These are phyloP conservation scores for Petrocephalus microphthalmus DNA, from an alignment of 2,113 vertebrate genomes.

Conservation along the genomic window DNA sequence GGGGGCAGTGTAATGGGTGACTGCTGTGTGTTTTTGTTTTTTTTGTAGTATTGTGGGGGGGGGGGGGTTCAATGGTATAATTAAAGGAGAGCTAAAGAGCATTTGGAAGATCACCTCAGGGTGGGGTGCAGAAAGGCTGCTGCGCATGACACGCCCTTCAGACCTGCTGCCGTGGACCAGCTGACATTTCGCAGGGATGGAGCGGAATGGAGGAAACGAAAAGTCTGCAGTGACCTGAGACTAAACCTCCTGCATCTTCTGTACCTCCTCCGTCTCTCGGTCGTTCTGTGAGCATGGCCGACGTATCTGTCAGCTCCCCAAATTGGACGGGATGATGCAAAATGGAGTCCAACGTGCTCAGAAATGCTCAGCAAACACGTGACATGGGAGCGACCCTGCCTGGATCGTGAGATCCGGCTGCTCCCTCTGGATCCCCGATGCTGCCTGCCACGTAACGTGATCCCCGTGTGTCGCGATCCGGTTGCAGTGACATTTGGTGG, in stretches of 20 bases:
- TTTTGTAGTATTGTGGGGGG: not conserved
- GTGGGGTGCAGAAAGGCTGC: not conserved
- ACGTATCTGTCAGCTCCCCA: not conserved
- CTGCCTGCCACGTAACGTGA: conserved; percentile 53
- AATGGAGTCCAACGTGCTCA: not conserved
- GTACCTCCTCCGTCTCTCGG: not conserved
- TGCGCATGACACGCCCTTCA: no score
- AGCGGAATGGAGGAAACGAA: no score
- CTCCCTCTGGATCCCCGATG: not conserved
- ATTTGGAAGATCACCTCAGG: not conserved
- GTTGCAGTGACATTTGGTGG: conserved; percentile 58
- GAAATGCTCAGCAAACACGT: not conserved
- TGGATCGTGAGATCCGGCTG: not conserved
- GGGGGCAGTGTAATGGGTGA: not conserved
- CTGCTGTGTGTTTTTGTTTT: not conserved
- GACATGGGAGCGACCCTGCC: not conserved
- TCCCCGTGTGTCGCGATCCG: conserved; percentile 45
- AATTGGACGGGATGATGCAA: not conserved
- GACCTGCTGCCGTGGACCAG: not conserved
- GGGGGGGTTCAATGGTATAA: no score
- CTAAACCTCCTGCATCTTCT: not conserved
- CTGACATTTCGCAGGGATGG: not conserved
- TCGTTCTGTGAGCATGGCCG: not conserved
- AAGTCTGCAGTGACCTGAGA: no score
- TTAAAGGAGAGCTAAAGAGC: no score